These are phyloP conservation scores for Drosophila ogumai DNA, from an alignment of 1,140 invertebrate species.

Conservation along the genomic window DNA sequence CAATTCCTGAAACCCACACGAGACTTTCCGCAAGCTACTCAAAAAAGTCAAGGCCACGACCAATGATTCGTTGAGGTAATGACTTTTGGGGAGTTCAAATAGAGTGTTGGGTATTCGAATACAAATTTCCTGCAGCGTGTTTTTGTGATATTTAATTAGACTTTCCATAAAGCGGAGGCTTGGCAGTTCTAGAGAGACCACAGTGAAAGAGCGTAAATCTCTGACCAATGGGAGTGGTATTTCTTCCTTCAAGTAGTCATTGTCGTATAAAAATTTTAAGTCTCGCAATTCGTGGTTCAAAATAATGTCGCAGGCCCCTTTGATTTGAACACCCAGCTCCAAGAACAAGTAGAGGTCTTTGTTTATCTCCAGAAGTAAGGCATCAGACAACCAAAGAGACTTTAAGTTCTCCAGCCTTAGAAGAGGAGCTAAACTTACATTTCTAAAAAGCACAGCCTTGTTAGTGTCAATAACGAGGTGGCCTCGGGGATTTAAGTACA, in stretches of 20 bases:
- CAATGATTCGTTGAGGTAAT: neutral
- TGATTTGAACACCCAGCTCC: constrained; percentile 10
- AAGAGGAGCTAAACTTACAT: neutral
- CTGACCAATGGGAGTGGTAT: neutral
- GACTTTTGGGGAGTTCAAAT: neutral
- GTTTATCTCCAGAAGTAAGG: neutral
- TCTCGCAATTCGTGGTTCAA: neutral
- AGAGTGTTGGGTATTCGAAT: neutral
- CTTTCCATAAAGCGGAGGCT: neutral
- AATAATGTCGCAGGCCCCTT: neutral
- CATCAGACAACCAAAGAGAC: neutral
- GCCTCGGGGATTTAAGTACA: neutral
- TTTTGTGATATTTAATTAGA: neutral
- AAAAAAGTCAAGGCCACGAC: neutral
- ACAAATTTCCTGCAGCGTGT: neutral
- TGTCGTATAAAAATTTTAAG: neutral
- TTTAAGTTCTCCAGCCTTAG: constrained; percentile 10
- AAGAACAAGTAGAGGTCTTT: neutral
- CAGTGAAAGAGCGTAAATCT: neutral
- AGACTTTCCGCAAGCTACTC: neutral
- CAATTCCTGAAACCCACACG: neutral
- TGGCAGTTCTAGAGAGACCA: neutral
- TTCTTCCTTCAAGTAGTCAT: neutral
- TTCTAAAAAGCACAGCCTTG: neutral
- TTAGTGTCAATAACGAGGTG: neutral